phyloP scores from a whole-genome alignment of 64 coral and sea anemone species.

The Orbicella faveolata region DNA sequence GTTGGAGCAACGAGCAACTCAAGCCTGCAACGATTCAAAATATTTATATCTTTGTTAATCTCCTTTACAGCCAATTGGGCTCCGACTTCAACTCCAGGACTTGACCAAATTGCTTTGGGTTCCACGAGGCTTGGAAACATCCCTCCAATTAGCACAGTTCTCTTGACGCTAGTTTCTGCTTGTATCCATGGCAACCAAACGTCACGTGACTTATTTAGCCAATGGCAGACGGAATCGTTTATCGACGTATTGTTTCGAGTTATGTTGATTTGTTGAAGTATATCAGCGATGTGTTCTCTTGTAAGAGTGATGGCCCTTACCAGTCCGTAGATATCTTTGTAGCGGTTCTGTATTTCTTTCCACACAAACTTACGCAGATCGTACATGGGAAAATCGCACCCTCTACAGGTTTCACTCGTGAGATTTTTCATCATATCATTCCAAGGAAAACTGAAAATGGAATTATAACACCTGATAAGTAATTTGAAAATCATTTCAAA shows the following conservation, averaged over 20 bases:
- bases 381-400: constrained; percentile 52
- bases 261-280: constrained; percentile 34
- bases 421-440: not conserved
- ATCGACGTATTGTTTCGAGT: constrained; percentile 1
- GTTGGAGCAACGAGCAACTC: constrained; percentile 50
- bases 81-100: constrained; percentile 76
- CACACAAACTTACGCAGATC: constrained; percentile 65
- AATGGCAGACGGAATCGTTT: constrained; percentile 51
- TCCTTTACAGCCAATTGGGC: constrained; percentile 66
- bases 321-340: constrained; percentile 64
- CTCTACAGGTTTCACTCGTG: not conserved
- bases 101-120: constrained; percentile 73
- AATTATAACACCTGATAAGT: not conserved
- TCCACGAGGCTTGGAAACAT: constrained; percentile 77
- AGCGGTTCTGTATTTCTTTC: constrained; percentile 40
- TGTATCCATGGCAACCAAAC: constrained; percentile 63
- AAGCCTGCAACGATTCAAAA: constrained; percentile 43
- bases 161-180: constrained; percentile 22
- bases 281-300: constrained; percentile 35
- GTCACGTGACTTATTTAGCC: constrained; percentile 56
- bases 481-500: not conserved
- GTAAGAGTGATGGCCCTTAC: constrained; percentile 31
- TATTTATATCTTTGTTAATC: constrained; percentile 50
- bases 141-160: constrained; percentile 64
- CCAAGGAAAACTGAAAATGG: not conserved